phyloP scores from a whole-genome alignment of 2,888 invertebrate species.

The Linnaemya tessellans region DNA sequence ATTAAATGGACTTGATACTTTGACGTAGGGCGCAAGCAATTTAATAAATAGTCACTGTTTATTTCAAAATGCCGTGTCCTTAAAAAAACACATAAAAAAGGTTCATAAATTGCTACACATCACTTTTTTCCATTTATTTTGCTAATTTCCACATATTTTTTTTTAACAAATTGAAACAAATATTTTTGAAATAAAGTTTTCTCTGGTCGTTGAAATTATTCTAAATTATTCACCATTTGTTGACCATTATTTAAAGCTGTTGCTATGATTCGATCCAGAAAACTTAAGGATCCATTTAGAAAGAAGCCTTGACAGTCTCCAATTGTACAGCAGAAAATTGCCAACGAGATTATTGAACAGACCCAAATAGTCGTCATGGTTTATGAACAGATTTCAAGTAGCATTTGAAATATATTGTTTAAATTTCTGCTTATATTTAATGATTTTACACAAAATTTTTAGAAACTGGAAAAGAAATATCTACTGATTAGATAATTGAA shows the following conservation, averaged over 20 bases:
- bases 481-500: constrained; percentile 15
- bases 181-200: neutral
- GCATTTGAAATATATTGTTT: neutral
- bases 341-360: neutral
- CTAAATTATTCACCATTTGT: constrained; percentile 16
- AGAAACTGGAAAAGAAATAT: neutral
- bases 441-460: neutral
- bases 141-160: too few species aligned
- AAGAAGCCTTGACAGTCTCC: constrained; percentile 5
- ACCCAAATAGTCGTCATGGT: neutral
- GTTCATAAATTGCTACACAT: too few species aligned
- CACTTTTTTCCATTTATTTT: too few species aligned
- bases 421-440: neutral
- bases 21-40: too few species aligned
- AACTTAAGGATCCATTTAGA: constrained; percentile 15
- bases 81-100: too few species aligned
- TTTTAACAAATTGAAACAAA: too few species aligned
- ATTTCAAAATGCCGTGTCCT: too few species aligned
- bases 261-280: constrained; percentile 35
- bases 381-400: neutral
- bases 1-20: too few species aligned
- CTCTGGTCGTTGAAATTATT: neutral
- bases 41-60: too few species aligned
- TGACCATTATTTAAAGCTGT: constrained; percentile 48
- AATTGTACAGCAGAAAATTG: neutral